These are phyloP conservation scores for Pocillopora grandis DNA, from an alignment of 92 coral and sea anemone species.

Conservation along the genomic window DNA sequence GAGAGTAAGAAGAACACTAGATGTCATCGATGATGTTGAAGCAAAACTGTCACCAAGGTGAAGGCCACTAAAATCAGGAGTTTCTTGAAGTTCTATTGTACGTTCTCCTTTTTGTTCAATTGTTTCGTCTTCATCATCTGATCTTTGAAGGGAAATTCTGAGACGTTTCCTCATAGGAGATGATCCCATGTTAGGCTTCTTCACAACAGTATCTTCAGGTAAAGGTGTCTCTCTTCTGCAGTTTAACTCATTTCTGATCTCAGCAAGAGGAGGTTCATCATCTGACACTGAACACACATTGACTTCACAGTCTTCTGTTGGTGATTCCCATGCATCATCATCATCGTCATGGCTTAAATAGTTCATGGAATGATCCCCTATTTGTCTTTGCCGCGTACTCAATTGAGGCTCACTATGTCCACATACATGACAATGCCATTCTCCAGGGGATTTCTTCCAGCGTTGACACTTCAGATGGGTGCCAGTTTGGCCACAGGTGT, in stretches of 20 bases:
- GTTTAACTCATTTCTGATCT: neutral
- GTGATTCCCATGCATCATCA: conserved; percentile 3
- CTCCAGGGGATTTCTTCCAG: conserved; percentile 63
- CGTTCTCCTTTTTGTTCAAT: neutral
- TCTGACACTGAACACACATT: conserved; percentile 46
- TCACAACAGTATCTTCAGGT: neutral
- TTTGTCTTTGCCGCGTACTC: conserved; percentile 21
- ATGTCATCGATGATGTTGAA: conserved; percentile 13
- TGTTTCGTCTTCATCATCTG: neutral
- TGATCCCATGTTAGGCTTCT: neutral
- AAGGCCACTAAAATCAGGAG: neutral
- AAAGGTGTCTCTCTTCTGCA: neutral
- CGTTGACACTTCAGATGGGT: conserved; percentile 78
- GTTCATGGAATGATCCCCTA: conserved; percentile 38
- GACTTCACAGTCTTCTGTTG: conserved; percentile 27
- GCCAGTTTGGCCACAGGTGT: conserved; percentile 86
- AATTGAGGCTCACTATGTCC: conserved; percentile 16
- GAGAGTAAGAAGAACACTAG: neutral
- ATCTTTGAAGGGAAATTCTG: conserved; percentile 3
- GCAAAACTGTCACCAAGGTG: neutral
- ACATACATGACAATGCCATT: conserved; percentile 69
- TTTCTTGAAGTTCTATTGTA: neutral
- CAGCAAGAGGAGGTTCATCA: conserved; percentile 34
- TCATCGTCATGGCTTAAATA: conserved; percentile 4
- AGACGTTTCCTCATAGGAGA: conserved; percentile 26